Evolutionary conservation across 2,797 vertebrate genomes (phyloP).

Genomic region (Chiroxiphia lanceolata): DNA sequence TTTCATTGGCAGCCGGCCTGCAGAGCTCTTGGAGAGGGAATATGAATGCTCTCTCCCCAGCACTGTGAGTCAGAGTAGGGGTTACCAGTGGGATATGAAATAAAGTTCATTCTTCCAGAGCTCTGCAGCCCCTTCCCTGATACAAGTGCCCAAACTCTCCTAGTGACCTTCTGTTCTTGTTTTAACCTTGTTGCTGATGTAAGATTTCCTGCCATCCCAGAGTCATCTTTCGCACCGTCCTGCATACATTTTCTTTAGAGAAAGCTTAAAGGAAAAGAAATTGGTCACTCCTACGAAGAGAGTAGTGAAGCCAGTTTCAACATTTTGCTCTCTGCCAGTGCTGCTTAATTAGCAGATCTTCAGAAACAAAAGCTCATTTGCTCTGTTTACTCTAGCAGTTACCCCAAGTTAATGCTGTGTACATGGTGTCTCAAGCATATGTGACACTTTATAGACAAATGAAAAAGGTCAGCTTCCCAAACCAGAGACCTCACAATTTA

Average conservation of each 20-base stretch:
- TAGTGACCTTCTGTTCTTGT: neutral
- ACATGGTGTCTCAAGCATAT: neutral
- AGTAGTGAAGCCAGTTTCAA: neutral
- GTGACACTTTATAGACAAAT: neutral
- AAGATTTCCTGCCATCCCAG: neutral
- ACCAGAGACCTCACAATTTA: neutral
- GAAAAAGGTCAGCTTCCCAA: neutral
- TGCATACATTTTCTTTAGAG: neutral
- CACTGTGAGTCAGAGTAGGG: neutral
- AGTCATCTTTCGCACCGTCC: neutral
- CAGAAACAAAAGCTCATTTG: neutral
- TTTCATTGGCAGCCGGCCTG: neutral
- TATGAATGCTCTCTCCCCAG: neutral
- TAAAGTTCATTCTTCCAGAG: neutral
- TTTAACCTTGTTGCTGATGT: neutral
- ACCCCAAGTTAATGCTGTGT: neutral
- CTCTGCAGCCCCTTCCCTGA: neutral
- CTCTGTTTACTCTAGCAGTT: neutral
- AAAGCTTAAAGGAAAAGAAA: conserved; percentile 2
- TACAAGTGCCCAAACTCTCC: neutral
- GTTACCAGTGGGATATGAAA: neutral
- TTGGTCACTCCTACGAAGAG: neutral
- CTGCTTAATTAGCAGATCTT: neutral
- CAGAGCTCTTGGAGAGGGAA: neutral
- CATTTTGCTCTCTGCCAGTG: neutral